Conservation (phyloP, 2,797 vertebrate genomes). For the Liasis olivaceus region DNA sequence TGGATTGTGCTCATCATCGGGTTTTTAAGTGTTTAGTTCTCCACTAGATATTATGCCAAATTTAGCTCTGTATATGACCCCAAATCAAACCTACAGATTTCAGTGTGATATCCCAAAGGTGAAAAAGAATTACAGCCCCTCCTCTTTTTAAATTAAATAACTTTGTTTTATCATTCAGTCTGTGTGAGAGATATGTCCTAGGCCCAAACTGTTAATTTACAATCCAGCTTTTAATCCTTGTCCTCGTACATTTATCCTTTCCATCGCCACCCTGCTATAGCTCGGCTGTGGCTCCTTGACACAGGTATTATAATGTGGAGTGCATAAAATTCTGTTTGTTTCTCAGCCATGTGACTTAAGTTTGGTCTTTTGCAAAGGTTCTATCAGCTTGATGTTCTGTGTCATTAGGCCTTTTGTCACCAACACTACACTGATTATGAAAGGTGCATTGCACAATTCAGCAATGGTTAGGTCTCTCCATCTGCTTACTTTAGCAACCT, state of each 20-base stretch:
- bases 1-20: background rate
- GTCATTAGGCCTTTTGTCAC: slow-evolving; percentile 49
- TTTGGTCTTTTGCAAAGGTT: slow-evolving; percentile 24
- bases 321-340: slow-evolving; percentile 15
- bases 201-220: background rate
- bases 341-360: slow-evolving; percentile 5
- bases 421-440: slow-evolving; percentile 61
- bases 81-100: background rate
- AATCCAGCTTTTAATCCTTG: background rate
- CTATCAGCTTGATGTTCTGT: slow-evolving; percentile 30
- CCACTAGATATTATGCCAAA: background rate
- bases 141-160: background rate
- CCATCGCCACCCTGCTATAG: too few species aligned
- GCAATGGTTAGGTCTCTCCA: slow-evolving; percentile 67
- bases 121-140: background rate
- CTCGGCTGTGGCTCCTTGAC: background rate
- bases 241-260: background rate
- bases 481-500: slow-evolving; percentile 77
- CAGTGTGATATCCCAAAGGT: background rate
- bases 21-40: background rate
- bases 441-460: slow-evolving; percentile 64
- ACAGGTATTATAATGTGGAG: background rate
- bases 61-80: background rate
- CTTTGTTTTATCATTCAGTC: background rate
- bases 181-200: background rate